phyloP scores from a whole-genome alignment of 2,113 vertebrate genomes.

The Chrysemys picta region DNA sequence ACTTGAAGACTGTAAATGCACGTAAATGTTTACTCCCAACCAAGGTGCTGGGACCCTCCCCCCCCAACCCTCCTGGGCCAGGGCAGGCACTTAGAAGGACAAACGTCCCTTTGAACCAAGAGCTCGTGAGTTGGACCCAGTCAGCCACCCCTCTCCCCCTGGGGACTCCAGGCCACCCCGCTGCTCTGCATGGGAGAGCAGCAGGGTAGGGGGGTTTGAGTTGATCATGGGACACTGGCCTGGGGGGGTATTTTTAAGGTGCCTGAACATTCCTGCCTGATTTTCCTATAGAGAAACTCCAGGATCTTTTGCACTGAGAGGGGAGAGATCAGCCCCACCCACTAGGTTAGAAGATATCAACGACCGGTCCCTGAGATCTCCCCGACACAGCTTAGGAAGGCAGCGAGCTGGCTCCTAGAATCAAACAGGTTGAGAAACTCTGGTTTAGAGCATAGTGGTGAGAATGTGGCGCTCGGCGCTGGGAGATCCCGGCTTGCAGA shows the following conservation, averaged over 20 bases:
- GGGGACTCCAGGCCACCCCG: neutral
- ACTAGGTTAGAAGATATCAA: neutral
- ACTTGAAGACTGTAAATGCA: constrained; percentile 66
- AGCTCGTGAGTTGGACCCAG: neutral
- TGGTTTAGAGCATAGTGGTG: neutral
- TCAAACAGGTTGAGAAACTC: neutral
- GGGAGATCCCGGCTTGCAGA: neutral
- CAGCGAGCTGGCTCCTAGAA: neutral
- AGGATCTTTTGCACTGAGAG: constrained; percentile 44
- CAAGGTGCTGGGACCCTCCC: constrained; percentile 41
- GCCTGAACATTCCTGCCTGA: constrained; percentile 5
- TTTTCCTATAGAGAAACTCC: constrained; percentile 20
- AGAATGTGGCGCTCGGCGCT: neutral
- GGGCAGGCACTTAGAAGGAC: constrained; percentile 18
- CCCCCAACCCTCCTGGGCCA: neutral
- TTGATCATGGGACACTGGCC: constrained; percentile 35
- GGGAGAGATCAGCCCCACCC: neutral
- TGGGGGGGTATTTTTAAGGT: neutral
- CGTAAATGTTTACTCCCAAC: constrained; percentile 62
- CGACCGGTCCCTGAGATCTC: neutral
- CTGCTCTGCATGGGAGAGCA: neutral
- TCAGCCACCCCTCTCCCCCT: neutral
- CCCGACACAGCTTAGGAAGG: neutral
- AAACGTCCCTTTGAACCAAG: neutral
- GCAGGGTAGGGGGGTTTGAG: neutral